Base-by-base conservation (phyloP, 2,113 vertebrate species). In the Mesocricetus auratus region DNA sequence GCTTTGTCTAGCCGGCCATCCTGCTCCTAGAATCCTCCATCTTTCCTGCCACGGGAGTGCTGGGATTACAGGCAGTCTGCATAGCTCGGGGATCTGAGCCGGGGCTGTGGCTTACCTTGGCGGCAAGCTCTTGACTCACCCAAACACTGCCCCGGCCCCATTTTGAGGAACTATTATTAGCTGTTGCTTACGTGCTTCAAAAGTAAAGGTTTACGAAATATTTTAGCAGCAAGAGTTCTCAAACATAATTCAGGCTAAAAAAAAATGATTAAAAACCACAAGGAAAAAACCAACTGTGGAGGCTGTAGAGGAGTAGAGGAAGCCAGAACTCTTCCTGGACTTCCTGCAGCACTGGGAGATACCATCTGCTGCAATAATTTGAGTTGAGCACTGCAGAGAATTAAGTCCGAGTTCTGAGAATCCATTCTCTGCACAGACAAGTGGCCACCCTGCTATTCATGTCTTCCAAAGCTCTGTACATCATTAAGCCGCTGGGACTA, bases 231-330 rank as follows among this genome's bases (percentile, higher is more conserved):
- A 64, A 60, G 31, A 62, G 71, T 81, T 89, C 91, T 73, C 78
- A 82, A 94, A 96, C 31, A 73, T 24, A 86, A 58, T 74, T 78
- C 87, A 93, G n/a, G 31, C 19, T 39, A 1, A 8, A 73, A 73
- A 92, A 62, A 89, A 68, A 83, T 47, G 56, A 94, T 24, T 79
- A 83, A 96, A 90, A 60, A 10, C 74, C n/a, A 87, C 87, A 91
- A 31, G 58, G 74, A 93, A 87, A 81, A 17, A 22, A 22, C 17
- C 66, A 73, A 47, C 45, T 31, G 45, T 6, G 2, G 60, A 53
- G 83, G 21, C 45, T 62, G 9, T 1, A 64, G 86, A 74, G 24
- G 53, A 33, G 9, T 1, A 64, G 86, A 74, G 24, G 53, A 33
- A 45, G 50, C 64, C 56, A 64, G 87, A 83, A 79, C 10, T 19